These are phyloP conservation scores for Cyclura pinguis DNA, from an alignment of 2,797 vertebrate genomes.

Conservation along the genomic window DNA sequence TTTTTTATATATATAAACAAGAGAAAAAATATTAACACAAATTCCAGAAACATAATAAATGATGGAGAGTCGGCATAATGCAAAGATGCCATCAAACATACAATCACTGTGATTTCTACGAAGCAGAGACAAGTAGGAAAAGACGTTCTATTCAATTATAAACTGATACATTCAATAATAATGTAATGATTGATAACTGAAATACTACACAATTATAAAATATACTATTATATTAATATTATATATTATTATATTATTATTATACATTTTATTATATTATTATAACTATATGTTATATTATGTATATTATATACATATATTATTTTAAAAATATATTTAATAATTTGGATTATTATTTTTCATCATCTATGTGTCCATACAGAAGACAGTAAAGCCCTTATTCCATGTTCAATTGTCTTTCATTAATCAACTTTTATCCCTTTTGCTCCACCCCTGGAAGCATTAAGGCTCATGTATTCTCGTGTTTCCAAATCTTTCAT, in stretches of 20 bases:
- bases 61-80: background rate
- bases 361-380: background rate
- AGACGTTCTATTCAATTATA: background rate
- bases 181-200: no score
- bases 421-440: slow-evolving; percentile 3
- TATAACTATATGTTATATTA: no score
- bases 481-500: slow-evolving; percentile 64
- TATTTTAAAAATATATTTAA: no score
- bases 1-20: no score
- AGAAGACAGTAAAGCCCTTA: background rate
- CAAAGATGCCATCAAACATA: background rate
- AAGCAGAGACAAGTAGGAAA: background rate
- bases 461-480: slow-evolving; percentile 70
- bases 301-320: no score
- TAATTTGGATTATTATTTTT: no score
- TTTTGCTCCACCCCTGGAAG: background rate
- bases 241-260: no score
- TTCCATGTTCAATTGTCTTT: slow-evolving; percentile 54
- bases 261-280: no score
- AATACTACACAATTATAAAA: no score
- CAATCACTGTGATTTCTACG: no score
- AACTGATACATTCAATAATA: no score
- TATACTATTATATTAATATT: no score
- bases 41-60: background rate
- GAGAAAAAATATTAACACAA: background rate